Conservation (phyloP, 1,140 invertebrate genomes). For the Pseudomyrmex sp. region DNA sequence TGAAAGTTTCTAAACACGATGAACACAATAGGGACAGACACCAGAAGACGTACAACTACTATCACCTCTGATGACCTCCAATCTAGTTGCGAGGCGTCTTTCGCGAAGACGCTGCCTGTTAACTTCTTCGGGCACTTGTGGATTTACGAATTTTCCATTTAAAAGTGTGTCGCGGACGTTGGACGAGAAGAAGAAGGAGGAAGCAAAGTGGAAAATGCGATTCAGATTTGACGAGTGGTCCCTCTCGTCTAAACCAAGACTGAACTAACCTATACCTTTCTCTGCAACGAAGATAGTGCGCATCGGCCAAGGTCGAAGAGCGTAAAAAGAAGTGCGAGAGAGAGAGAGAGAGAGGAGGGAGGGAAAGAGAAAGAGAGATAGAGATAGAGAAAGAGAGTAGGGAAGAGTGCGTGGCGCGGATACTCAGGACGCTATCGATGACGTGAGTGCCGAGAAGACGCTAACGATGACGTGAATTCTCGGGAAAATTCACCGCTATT, state of each 20-base stretch:
- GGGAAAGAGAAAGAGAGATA: neutral
- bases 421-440: constrained; percentile 48
- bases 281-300: constrained; percentile 15
- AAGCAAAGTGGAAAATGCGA: constrained; percentile 1
- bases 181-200: too few relatives aligned
- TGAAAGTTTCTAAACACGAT: neutral
- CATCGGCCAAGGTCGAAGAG: constrained; percentile 42
- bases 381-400: neutral
- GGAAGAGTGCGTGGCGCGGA: constrained; percentile 40
- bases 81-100: constrained; percentile 12
- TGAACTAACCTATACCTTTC: constrained; percentile 40
- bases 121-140: too few relatives aligned
- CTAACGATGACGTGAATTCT: constrained; percentile 49
- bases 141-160: neutral
- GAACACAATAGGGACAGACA: constrained; percentile 2
- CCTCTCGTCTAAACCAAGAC: neutral
- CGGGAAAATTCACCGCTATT: constrained; percentile 20
- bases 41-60: constrained; percentile 24
- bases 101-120: constrained; percentile 6
- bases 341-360: constrained; percentile 3
- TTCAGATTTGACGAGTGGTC: neutral
- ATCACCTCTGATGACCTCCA: constrained; percentile 12
- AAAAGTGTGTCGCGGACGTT: neutral
- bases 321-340: neutral
- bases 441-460: constrained; percentile 38